These are phyloP conservation scores for Rynchops niger DNA, from an alignment of 2,113 vertebrate genomes.

Conservation along the genomic window DNA sequence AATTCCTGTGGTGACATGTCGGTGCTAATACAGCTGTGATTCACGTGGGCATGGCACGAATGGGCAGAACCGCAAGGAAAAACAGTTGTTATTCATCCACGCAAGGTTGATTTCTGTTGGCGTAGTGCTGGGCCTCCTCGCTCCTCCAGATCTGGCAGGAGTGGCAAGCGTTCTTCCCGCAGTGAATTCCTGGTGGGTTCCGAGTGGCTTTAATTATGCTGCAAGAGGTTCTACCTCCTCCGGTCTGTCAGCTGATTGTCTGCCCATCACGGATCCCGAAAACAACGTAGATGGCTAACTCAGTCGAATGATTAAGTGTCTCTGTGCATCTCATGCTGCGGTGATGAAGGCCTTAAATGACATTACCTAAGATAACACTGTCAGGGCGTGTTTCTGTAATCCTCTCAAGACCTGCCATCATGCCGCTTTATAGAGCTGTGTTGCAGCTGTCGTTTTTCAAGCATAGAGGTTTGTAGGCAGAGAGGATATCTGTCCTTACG, in stretches of 20 bases:
- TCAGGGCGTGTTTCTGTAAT: neutral
- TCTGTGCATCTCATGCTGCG: neutral
- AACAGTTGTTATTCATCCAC: neutral
- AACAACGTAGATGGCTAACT: neutral
- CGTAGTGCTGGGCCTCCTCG: neutral
- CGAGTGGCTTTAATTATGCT: neutral
- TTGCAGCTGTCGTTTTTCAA: neutral
- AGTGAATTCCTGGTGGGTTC: neutral
- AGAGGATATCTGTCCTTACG: neutral
- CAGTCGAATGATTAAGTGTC: neutral
- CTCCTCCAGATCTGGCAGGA: neutral
- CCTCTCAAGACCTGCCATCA: neutral
- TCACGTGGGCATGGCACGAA: neutral
- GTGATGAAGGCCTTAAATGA: neutral
- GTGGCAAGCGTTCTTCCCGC: neutral
- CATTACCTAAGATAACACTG: neutral
- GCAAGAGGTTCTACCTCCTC: neutral
- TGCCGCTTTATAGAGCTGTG: neutral
- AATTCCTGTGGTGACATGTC: neutral
- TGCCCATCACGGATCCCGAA: neutral
- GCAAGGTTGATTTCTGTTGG: neutral
- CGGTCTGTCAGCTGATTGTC: neutral
- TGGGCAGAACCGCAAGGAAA: neutral
- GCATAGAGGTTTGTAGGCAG: neutral
- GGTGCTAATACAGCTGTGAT: neutral